Percentiles rank a stretch among this genome's conserved stretches.
phyloP scores from a whole-genome alignment of 2,888 invertebrate genomes.

The Drosophila pseudotakahashii region DNA sequence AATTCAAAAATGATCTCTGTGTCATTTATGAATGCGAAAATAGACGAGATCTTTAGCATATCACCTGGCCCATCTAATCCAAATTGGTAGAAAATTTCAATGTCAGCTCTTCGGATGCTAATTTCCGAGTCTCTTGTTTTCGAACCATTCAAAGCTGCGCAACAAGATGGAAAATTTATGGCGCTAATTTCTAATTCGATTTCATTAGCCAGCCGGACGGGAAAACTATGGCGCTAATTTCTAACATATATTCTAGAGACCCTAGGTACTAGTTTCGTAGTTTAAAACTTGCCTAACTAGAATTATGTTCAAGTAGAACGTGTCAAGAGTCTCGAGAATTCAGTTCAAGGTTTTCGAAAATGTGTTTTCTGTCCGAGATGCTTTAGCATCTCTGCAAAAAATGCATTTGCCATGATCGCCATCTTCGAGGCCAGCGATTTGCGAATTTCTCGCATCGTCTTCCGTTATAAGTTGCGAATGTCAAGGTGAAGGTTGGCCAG shows the following conservation, averaged over 20 bases:
- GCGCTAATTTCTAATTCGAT: constrained; percentile 8
- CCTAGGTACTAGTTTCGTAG: constrained; percentile 9
- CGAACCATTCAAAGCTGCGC: constrained; percentile 9
- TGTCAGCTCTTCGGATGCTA: constrained; percentile 24
- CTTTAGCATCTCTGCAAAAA: constrained; percentile 11
- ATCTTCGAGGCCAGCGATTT: constrained; percentile 1
- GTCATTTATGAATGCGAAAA: constrained; percentile 32
- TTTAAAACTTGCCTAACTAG: constrained; percentile 39
- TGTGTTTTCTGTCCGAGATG: background rate
- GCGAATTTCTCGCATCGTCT: constrained; percentile 20
- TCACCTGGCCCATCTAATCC: constrained; percentile 34
- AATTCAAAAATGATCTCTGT: constrained; percentile 56
- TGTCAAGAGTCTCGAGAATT: constrained; percentile 47
- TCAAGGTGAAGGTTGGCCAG: constrained; percentile 67
- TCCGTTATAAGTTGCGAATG: constrained; percentile 49
- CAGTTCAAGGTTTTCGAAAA: constrained; percentile 45
- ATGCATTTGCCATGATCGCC: constrained; percentile 19
- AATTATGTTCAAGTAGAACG: constrained; percentile 53
- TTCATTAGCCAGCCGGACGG: constrained; percentile 3
- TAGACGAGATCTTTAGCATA: constrained; percentile 25
- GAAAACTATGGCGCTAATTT: constrained; percentile 4
- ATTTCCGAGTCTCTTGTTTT: constrained; percentile 30
- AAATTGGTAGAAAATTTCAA: constrained; percentile 27
- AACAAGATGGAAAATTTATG: constrained; percentile 20
- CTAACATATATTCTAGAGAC: background rate